Conservation (phyloP, 2,888 invertebrate genomes). For the Elmis aenea region DNA sequence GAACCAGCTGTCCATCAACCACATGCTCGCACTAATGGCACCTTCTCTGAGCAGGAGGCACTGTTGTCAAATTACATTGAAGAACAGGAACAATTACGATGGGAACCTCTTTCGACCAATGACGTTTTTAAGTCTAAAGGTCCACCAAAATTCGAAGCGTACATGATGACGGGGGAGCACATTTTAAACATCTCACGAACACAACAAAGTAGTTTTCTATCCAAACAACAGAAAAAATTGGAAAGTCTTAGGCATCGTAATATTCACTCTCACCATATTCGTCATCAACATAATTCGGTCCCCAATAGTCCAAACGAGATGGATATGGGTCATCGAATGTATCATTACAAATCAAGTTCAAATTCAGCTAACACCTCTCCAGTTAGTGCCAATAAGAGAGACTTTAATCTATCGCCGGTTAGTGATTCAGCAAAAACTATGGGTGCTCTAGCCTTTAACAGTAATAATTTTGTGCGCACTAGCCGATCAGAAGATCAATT, state of each 20-base stretch:
- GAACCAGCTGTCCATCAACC: conserved; percentile 44
- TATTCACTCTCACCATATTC: conserved; percentile 44
- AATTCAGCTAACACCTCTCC: conserved; percentile 53
- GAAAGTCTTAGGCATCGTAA: conserved; percentile 52
- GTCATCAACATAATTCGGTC: conserved; percentile 56
- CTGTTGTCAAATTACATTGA: conserved; percentile 43
- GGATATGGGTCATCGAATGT: conserved; percentile 52
- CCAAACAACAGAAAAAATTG: conserved; percentile 57
- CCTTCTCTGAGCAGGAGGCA: conserved; percentile 50
- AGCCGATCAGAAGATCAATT: conserved; percentile 91
- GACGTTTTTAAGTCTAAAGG: conserved; percentile 31
- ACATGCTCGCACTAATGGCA: conserved; percentile 53
- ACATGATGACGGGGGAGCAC: conserved; percentile 97
- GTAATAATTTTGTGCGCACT: conserved; percentile 65
- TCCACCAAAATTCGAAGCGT: conserved; percentile 74
- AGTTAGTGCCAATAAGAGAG: conserved; percentile 52
- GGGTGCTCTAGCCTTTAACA: conserved; percentile 17
- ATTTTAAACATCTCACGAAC: conserved; percentile 88
- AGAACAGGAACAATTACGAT: conserved; percentile 50
- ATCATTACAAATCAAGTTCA: conserved; percentile 40
- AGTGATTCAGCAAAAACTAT: conserved; percentile 25
- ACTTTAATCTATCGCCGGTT: conserved; percentile 31
- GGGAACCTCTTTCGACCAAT: conserved; percentile 51
- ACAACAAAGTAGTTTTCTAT: conserved; percentile 58
- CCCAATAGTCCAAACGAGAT: conserved; percentile 66